Conservation (phyloP, 2,113 vertebrate genomes). For the Ophiodon elongatus region DNA sequence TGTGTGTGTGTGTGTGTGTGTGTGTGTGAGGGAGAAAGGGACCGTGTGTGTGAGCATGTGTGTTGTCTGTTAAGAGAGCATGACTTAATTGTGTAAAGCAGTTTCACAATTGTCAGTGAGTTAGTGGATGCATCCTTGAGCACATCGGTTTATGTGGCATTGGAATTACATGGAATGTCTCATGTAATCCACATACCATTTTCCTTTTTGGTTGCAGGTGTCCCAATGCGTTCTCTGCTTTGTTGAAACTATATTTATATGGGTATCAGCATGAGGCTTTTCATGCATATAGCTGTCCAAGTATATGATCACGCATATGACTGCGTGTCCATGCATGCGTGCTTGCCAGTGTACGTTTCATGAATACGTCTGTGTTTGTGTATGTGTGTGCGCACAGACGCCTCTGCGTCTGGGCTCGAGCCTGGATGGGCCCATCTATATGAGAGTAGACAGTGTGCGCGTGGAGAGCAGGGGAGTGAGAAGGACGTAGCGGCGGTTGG, state of each 20-base stretch:
- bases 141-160: slow-evolving; percentile 61
- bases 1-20: slow-evolving; percentile 33
- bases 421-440: slow-evolving; percentile 77
- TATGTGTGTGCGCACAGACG: slow-evolving; percentile 46
- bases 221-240: slow-evolving; percentile 33
- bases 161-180: slow-evolving; percentile 64
- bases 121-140: slow-evolving; percentile 71
- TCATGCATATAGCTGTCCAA: slow-evolving; percentile 46
- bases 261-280: slow-evolving; percentile 52
- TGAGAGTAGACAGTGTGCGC: slow-evolving; percentile 84
- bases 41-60: slow-evolving; percentile 42
- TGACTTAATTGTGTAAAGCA: slow-evolving; percentile 80
- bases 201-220: slow-evolving; percentile 41
- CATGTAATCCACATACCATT: slow-evolving; percentile 41
- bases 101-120: slow-evolving; percentile 72
- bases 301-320: slow-evolving; percentile 25
- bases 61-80: slow-evolving; percentile 72
- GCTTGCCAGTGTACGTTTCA: slow-evolving; percentile 13
- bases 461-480: slow-evolving; percentile 80
- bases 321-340: slow-evolving; percentile 5
- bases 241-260: slow-evolving; percentile 59
- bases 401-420: slow-evolving; percentile 64
- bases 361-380: slow-evolving; percentile 37
- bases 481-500: slow-evolving; percentile 79
- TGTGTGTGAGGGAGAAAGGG: slow-evolving; percentile 18